Evolutionary conservation across 2,888 invertebrate species (phyloP), one percentile per base, ranked within the genome.

Genomic region (Tuta absoluta): DNA sequence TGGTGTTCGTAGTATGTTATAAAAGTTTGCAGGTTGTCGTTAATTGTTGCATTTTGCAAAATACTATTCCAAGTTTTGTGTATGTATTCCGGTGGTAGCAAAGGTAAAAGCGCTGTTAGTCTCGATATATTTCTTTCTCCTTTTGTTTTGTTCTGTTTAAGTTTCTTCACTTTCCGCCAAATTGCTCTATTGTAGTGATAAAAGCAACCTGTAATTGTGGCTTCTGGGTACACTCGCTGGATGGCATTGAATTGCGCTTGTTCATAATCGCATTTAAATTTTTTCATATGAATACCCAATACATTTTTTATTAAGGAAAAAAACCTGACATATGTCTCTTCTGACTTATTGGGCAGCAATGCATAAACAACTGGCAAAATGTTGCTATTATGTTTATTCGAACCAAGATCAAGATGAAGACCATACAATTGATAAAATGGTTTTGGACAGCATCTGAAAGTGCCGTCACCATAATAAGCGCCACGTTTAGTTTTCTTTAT

Each of bases 31-130:
- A 41, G 2, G 11, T 41, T 14, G 2, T 2, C 41, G 8, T 41
- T 14, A 2, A 5, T 3, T 41, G 2, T 3, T 10, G 8, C n/a
- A 14, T 41, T 14, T 11, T 14, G 2, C 4, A 2, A 51, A 48
- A 62, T 62, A 45, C 17, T 8, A 57, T 28, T 56, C 63, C 48
- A 57, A 12, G 57, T 57, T 57, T 23, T 14, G 21, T 12, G 45
- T 57, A 63, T 63, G 56, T 63, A 28, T 24, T 57, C 14, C 24
- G 63, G 21, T 24, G 56, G 63, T 53, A 63, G 45, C 45, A 62
- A 17, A n/a, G 61, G 61, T 48, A 62, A 62, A 12, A 62, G 21
- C n/a, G 51, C 51, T 4, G 21, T 21, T 5, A 51, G 17, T 17
- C 51, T 17, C 4, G 21, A 2, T 4, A 51, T 21, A 10, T 51